Percentiles rank a stretch among this genome's conserved stretches.
These are phyloP conservation scores for Campopleginae sp. DNA, from an alignment of 2,888 invertebrate genomes.

Conservation along the genomic window DNA sequence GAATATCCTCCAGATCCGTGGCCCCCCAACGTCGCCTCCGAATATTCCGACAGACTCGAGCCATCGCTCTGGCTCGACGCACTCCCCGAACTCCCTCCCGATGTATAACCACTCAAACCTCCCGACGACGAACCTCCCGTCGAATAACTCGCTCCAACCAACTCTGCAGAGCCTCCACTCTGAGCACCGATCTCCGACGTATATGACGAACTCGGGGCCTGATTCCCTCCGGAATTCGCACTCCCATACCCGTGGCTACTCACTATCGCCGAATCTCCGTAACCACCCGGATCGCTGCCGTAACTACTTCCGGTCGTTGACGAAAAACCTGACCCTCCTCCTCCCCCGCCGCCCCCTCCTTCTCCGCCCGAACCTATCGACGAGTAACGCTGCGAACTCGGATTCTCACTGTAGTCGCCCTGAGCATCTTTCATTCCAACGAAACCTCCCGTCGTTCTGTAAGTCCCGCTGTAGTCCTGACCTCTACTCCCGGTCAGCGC, in stretches of 20 bases:
- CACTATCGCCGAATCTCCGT: constrained; percentile 57
- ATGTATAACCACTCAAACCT: constrained; percentile 40
- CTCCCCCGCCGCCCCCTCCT: not conserved
- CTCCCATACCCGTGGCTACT: constrained; percentile 67
- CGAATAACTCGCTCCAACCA: constrained; percentile 64
- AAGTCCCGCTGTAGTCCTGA: constrained; percentile 69
- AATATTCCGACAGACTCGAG: constrained; percentile 55
- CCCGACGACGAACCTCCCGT: constrained; percentile 61
- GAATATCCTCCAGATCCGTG: constrained; percentile 34
- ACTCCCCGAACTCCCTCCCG: constrained; percentile 23
- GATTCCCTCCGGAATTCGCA: constrained; percentile 43
- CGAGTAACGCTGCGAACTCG: constrained; percentile 57
- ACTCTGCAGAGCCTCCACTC: constrained; percentile 63
- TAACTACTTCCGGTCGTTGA: constrained; percentile 60
- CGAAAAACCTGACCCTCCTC: constrained; percentile 44
- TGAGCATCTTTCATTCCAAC: constrained; percentile 56
- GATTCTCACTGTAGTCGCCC: constrained; percentile 45
- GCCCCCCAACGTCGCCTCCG: constrained; percentile 47
- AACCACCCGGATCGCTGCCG: constrained; percentile 67
- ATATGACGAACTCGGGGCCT: constrained; percentile 69
- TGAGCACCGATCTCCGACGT: constrained; percentile 66
- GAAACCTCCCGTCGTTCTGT: constrained; percentile 63
- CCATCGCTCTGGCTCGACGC: constrained; percentile 22
- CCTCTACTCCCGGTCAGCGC: constrained; percentile 67
- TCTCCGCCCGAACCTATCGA: constrained; percentile 8